Evolutionary conservation across 2,797 vertebrate genomes (phyloP), one percentile per base, ranked within the genome.

Genomic region (Crocidura indochinensis): DNA sequence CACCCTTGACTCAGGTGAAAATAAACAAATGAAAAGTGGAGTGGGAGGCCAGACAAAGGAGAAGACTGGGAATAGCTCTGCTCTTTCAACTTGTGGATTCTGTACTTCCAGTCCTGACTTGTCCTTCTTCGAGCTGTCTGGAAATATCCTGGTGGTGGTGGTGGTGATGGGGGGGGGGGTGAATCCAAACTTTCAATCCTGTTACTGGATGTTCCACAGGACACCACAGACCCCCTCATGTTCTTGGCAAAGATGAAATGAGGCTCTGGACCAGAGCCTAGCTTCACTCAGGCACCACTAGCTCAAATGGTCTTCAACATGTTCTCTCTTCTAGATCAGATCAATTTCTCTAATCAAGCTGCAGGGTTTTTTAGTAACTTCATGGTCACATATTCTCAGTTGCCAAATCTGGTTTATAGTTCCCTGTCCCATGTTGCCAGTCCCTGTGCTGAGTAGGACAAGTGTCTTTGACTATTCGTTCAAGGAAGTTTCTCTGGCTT

Each of bases 1-100:
- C 11, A 24, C 47, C 53, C 46, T 81, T 49, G 71, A 81, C 83
- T 91, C 53, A n/a, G 68, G 81, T n/a, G 72, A 87, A 94, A 71
- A 91, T 87, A 91, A 94, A 73, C 71, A 90, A 65, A 44, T 24
- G 68, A 68, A n/a, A 53, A 47, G 20, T 10, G 7, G 14, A 84
- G 69, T 84, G 26, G 27, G 46, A 65, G 0, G 10, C 29, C 53
- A 9, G 82, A 75, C 68, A 93, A 81, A 29, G 78, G 14, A 22
- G 31, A 76, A 81, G 77, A 2, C 17, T 27, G 31, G 51, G 44
- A 27, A 49, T 73, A 84, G 71, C 20, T 31, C 69, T 31, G 22
- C 88, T 89, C 56, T 8, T 12, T 81, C 51, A 82, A 71, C 87
- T 62, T 3, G 24, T 9, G 62, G 22, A 27, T 6, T 27, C 26